Base-by-base conservation (phyloP, 2,888 invertebrate genomes). In the Byasa hedistus region DNA sequence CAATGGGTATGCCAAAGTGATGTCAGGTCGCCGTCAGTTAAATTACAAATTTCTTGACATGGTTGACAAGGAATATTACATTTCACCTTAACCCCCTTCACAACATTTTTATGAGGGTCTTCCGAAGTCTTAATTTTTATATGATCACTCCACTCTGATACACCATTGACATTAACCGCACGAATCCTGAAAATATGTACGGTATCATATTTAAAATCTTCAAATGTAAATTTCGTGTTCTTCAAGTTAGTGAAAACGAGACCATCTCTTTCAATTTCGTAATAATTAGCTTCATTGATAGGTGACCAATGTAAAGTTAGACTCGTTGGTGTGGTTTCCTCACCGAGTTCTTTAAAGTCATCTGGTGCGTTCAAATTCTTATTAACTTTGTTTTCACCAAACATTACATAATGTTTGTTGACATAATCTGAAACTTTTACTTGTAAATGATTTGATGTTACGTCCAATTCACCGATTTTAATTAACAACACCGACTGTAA, bases 181-280 rank as follows among this genome's bases (percentile, higher is more conserved):
- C 91, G 76, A 56, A 91, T 81, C 69, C 81, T 83, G 68, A 89
- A 89, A 4, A 65, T 66, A 73, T 89, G 83, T 57, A 80, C 78
- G 0, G 84, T 78, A 57, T 79, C 73, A 58, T 69, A 74, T 66
- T 75, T 73, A 32, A 88, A 80, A 64, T 75, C 79, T 8, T 81
- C 74, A 69, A 90, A 88, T 44, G 70, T 80, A 58, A 81, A 84
- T 51, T 70, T 70, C 8, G 70, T 73, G 23, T 71, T 77, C 58
- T 60, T 71, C 36, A 90, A 83, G 67, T 86, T 83, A 27, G 79
- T 87, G 70, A 84, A 87, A 57, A 88, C 70, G 12, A 70, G 68
- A 3, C 79, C 83, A 69, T 90, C 84, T 79, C 81, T 83, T 72
- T 89, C 86, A 44, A 91, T 83, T 79, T 91, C 91, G 66, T 86